A percentile compares a stretch with the other conserved stretches of the same genome.
Conservation (phyloP, 2,113 vertebrate genomes). For the Anguilla japonica region DNA sequence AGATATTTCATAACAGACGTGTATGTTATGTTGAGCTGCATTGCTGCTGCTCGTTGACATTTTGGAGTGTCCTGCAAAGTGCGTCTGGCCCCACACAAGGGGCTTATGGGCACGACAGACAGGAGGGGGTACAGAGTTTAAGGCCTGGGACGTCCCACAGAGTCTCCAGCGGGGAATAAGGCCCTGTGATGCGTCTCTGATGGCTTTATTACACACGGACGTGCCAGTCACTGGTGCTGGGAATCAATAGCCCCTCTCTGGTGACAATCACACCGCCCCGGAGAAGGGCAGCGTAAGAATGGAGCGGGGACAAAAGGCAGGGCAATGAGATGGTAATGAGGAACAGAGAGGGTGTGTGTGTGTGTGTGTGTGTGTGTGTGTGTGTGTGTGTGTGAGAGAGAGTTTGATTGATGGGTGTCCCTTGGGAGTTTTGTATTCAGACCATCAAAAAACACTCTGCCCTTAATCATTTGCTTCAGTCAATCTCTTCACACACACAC, state of each 20-base stretch:
- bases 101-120: not conserved
- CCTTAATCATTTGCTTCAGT: conserved; percentile 64
- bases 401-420: conserved; percentile 48
- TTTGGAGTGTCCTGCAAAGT: not conserved
- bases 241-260: conserved; percentile 18
- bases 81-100: not conserved
- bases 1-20: no score
- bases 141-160: conserved; percentile 31
- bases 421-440: conserved; percentile 53
- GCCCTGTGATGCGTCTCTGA: conserved; percentile 13
- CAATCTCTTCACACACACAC: conserved; percentile 51
- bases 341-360: conserved; percentile 24
- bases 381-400: conserved; percentile 11
- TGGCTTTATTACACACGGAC: conserved; percentile 14
- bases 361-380: conserved; percentile 18
- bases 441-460: conserved; percentile 67
- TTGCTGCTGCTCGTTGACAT: no score
- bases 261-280: conserved; percentile 15
- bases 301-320: conserved; percentile 27
- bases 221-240: not conserved
- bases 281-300: conserved; percentile 10
- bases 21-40: no score
- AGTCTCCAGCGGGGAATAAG: not conserved
- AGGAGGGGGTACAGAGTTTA: conserved; percentile 11
- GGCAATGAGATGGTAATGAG: conserved; percentile 21